Evolutionary conservation across 2,113 vertebrate genomes (phyloP), one percentile per base, ranked within the genome.

Genomic region (Tragelaphus scriptus): DNA sequence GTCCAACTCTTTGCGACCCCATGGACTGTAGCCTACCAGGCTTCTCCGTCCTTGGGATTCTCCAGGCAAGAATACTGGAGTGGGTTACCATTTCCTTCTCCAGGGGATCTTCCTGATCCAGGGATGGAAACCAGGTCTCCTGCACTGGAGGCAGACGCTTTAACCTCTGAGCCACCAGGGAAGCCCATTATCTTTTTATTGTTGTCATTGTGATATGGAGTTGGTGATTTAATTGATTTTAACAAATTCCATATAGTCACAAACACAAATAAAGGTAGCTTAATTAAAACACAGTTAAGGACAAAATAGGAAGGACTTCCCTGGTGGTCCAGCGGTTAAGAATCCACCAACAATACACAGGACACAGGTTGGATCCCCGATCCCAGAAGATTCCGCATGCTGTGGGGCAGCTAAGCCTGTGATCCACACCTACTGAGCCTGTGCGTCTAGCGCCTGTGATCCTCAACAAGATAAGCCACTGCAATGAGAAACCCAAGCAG

Each of bases 261-360:
- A 93, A 93, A 93, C 53, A 95, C 28, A 95, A 92, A 81, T 36
- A 85, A 65, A 91, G 53, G 4, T 89, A 12, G 13, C 53, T 91
- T 96, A 80, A 85, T 51, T 75, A 93, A 97, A 97, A 95, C 17
- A 89, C 19, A 85, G 47, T 71, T 80, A 92, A 90, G 82, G 7
- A 51, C 44, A 77, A 85, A 90, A 85, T 56, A 95, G 9, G 32
- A 7, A 85, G 13, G 44, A 47, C 3, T 47, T 79, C 25, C 75
- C 75, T 28, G 23, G 26, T 28, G 23, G 40, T 28, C 12, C 75
- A 47, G 75, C 2, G 13, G 40, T 47, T 79, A 14, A 25, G 36
- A 44, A 75, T 44, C 71, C 21, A 40, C 71, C 71, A 11, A 11
- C 71, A 75, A 44, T 44, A 3, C 36, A 44, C 6, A 3, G 71